These are phyloP conservation scores for Nycticebus coucang DNA, from an alignment of 2,113 vertebrate species.

Conservation along the genomic window DNA sequence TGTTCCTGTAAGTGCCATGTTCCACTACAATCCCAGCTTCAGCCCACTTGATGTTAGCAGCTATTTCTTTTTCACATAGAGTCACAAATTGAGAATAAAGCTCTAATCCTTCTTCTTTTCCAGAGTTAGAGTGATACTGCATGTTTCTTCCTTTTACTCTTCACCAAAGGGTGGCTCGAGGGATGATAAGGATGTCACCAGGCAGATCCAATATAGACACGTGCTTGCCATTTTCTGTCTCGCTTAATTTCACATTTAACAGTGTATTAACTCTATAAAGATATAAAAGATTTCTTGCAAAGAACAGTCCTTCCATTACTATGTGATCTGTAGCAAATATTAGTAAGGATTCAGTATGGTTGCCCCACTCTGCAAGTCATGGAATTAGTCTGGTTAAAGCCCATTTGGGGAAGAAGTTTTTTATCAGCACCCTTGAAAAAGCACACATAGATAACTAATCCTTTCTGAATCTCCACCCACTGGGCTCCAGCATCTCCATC, in stretches of 20 bases:
- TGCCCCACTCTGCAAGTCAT: not conserved
- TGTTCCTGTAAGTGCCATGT: slow-evolving; percentile 94
- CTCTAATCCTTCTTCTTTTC: slow-evolving; percentile 91
- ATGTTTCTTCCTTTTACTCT: slow-evolving; percentile 91
- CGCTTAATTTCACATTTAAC: slow-evolving; percentile 93
- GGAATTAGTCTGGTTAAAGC: slow-evolving; percentile 30
- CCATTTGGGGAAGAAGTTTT: too few relatives aligned
- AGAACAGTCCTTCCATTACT: slow-evolving; percentile 18
- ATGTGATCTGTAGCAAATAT: not conserved
- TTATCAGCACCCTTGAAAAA: too few relatives aligned
- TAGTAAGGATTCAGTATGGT: not conserved
- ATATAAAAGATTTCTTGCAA: too few relatives aligned
- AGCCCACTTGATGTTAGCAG: slow-evolving; percentile 80
- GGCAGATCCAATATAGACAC: slow-evolving; percentile 93
- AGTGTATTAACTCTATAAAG: slow-evolving; percentile 86
- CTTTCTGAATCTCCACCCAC: slow-evolving; percentile 87
- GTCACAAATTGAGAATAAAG: slow-evolving; percentile 91
- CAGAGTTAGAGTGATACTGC: slow-evolving; percentile 95
- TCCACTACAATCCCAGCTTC: slow-evolving; percentile 84
- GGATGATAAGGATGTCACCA: slow-evolving; percentile 92
- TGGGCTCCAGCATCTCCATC: slow-evolving; percentile 82
- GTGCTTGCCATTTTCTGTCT: slow-evolving; percentile 88
- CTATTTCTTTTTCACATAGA: slow-evolving; percentile 90
- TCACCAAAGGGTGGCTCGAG: slow-evolving; percentile 95
- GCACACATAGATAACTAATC: too few relatives aligned